These are phyloP conservation scores for Phoenicopterus ruber DNA, from an alignment of 2,113 vertebrate genomes.

Conservation along the genomic window DNA sequence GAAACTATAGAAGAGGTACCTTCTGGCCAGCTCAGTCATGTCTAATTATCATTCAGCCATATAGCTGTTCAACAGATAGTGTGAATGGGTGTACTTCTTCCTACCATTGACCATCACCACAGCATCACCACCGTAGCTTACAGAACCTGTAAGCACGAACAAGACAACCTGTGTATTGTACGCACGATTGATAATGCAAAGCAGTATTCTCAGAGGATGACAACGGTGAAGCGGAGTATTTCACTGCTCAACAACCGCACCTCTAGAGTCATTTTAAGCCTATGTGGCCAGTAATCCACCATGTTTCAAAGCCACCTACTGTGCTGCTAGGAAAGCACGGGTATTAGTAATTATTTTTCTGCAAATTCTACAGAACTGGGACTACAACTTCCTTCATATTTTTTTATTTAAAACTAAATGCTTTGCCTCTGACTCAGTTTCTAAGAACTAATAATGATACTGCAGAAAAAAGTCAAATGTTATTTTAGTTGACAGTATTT, in stretches of 20 bases:
- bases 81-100: neutral
- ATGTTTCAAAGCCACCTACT: neutral
- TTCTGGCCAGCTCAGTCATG: neutral
- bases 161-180: neutral
- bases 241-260: neutral
- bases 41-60: neutral
- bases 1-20: neutral
- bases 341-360: neutral
- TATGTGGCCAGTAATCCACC: neutral
- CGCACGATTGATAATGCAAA: rapidly evolving
- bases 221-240: neutral
- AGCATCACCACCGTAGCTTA: neutral
- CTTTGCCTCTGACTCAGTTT: neutral
- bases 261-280: neutral
- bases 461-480: neutral
- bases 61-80: neutral
- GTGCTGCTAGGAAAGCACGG: neutral
- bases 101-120: neutral
- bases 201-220: neutral
- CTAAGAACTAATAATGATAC: neutral
- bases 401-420: neutral
- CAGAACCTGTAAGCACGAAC: neutral
- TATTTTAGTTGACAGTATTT: neutral
- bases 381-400: neutral
- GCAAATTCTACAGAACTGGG: neutral